Percentiles rank a stretch among this genome's conserved stretches.
phyloP scores from a whole-genome alignment of 2,113 vertebrate genomes.

The Anhinga rufa region DNA sequence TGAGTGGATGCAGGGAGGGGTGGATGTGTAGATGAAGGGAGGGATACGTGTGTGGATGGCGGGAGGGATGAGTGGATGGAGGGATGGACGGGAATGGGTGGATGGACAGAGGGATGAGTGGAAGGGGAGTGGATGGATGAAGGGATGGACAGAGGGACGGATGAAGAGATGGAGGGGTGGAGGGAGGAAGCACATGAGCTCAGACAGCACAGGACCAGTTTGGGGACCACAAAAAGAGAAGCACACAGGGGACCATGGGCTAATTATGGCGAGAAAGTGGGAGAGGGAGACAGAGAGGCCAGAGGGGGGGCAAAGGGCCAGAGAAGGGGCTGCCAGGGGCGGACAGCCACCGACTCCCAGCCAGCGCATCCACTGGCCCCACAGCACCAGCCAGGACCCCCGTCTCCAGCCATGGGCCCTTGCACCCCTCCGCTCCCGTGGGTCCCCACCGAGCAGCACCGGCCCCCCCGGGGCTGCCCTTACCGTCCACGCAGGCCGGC shows the following conservation, averaged over 20 bases:
- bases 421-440: not conserved
- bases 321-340: not conserved
- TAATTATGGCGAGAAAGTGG: not conserved
- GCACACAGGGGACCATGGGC: not conserved
- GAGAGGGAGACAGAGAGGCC: not conserved
- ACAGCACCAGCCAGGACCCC: not conserved
- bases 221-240: not conserved
- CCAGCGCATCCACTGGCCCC: not conserved
- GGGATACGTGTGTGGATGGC: not conserved
- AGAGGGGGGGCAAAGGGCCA: not conserved
- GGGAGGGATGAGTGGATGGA: not conserved
- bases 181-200: not conserved
- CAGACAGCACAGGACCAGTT: not conserved
- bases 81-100: not conserved
- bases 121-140: not conserved
- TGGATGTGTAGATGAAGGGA: not conserved
- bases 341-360: not conserved
- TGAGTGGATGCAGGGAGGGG: not conserved
- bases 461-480: not conserved
- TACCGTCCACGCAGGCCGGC: constrained; percentile 83
- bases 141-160: not conserved
- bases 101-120: not conserved
- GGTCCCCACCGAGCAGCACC: not conserved
- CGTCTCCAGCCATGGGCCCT: not conserved
- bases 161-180: not conserved